Percentiles rank a stretch among this genome's conserved stretches.
These are phyloP conservation scores for Grammomys surdaster DNA, from an alignment of 2,113 vertebrate species.

Conservation along the genomic window DNA sequence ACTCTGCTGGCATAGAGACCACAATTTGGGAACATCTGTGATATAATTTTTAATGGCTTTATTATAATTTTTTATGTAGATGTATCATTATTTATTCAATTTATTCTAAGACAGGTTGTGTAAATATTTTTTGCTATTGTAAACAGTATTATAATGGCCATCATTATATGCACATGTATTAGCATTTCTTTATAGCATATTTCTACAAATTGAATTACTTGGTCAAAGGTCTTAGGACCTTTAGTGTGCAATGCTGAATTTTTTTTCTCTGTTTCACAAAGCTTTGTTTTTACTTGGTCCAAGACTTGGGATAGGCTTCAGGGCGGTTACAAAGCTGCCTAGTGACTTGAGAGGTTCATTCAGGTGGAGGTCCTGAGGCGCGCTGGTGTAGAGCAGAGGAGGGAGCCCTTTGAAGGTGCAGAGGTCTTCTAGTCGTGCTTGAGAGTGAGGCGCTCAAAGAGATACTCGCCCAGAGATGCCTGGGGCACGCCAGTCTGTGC, in stretches of 20 bases:
- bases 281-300: no score
- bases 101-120: background rate
- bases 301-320: no score
- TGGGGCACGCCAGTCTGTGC: no score
- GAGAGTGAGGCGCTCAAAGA: no score
- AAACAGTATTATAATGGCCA: slow-evolving; percentile 21
- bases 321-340: no score
- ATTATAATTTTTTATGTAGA: slow-evolving; percentile 32
- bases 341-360: no score
- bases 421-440: no score
- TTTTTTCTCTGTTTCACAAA: no score
- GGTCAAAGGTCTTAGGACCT: slow-evolving; percentile 48
- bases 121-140: slow-evolving; percentile 39
- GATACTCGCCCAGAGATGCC: no score
- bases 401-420: no score
- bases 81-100: slow-evolving; percentile 34
- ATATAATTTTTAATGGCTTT: slow-evolving; percentile 54
- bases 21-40: slow-evolving; percentile 24
- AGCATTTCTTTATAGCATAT: slow-evolving; percentile 58
- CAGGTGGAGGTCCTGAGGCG: no score
- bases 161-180: slow-evolving; percentile 52
- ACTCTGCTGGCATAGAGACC: slow-evolving; percentile 1
- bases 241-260: background rate
- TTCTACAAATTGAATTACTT: slow-evolving; percentile 64
- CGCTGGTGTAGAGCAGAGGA: no score